Conservation (phyloP, 1,140 invertebrate genomes). For the Drosophila subpulchrella region DNA sequence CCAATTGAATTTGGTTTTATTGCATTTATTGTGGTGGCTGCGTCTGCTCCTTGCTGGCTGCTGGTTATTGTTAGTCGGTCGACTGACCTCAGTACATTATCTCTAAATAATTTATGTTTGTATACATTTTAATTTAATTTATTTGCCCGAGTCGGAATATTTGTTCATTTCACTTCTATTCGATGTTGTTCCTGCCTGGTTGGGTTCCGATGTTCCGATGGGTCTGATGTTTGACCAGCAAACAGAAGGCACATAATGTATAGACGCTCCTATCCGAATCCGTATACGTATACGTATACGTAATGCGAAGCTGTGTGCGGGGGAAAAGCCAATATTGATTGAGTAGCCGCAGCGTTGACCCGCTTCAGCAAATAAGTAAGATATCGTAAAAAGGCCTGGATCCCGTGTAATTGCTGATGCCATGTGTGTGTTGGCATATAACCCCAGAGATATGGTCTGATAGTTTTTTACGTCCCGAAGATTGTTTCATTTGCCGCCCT, state of each 20-base stretch:
- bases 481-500: slow-evolving; percentile 50
- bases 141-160: slow-evolving; percentile 69
- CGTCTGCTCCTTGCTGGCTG: slow-evolving; percentile 30
- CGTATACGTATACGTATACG: slow-evolving; percentile 15
- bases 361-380: slow-evolving; percentile 66
- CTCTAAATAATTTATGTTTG: slow-evolving; percentile 82
- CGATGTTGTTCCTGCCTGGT: slow-evolving; percentile 31
- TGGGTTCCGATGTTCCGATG: slow-evolving; percentile 3
- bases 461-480: slow-evolving; percentile 62
- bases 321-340: slow-evolving; percentile 73
- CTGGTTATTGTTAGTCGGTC: slow-evolving; percentile 49
- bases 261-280: slow-evolving; percentile 2
- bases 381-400: slow-evolving; percentile 59
- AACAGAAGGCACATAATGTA: slow-evolving; percentile 45
- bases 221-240: slow-evolving; percentile 56
- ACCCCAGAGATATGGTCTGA: slow-evolving; percentile 31
- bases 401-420: slow-evolving; percentile 64
- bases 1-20: slow-evolving; percentile 81
- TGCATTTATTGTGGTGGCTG: slow-evolving; percentile 69
- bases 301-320: slow-evolving; percentile 15
- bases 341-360: slow-evolving; percentile 68
- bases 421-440: slow-evolving; percentile 42
- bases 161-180: slow-evolving; percentile 55
- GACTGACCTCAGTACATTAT: slow-evolving; percentile 73
- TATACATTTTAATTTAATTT: slow-evolving; percentile 83